Evolutionary conservation across 2,113 vertebrate genomes (phyloP).

Genomic region (Lutjanus erythropterus): DNA sequence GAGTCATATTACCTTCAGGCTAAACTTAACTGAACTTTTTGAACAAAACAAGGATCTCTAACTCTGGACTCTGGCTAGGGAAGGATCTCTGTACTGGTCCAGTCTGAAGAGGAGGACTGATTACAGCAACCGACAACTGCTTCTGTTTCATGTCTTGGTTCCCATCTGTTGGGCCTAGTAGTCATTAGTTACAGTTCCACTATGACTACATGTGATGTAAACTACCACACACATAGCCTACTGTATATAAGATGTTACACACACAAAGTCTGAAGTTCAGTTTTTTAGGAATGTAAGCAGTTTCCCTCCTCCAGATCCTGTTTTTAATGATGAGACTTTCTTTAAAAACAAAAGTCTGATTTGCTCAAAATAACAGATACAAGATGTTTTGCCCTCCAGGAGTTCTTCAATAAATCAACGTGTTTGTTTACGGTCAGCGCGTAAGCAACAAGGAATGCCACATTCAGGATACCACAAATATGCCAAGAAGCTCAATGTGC

Average conservation of each 20-base stretch:
- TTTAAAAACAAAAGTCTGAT: neutral
- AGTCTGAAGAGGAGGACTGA: too few species aligned
- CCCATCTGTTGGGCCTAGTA: neutral
- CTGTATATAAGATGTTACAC: neutral
- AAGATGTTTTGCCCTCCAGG: slow-evolving; percentile 6
- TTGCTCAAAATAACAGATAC: neutral
- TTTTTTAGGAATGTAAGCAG: slow-evolving; percentile 24
- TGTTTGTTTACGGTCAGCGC: slow-evolving; percentile 36
- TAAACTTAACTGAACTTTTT: neutral
- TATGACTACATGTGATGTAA: slow-evolving; percentile 2
- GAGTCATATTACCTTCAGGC: neutral
- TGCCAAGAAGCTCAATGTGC: slow-evolving; percentile 36
- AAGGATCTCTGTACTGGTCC: neutral
- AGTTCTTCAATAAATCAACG: slow-evolving; percentile 1
- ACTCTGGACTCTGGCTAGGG: neutral
- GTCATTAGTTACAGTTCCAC: neutral
- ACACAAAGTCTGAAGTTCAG: neutral
- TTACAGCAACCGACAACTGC: neutral
- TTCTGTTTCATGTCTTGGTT: neutral
- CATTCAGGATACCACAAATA: slow-evolving; percentile 55
- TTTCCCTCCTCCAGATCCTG: neutral
- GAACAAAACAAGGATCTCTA: neutral
- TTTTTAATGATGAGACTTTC: neutral
- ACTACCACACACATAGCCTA: neutral
- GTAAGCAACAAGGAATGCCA: slow-evolving; percentile 45